Base-by-base conservation (phyloP, 1,140 invertebrate genomes). In the Chymomyza costata region DNA sequence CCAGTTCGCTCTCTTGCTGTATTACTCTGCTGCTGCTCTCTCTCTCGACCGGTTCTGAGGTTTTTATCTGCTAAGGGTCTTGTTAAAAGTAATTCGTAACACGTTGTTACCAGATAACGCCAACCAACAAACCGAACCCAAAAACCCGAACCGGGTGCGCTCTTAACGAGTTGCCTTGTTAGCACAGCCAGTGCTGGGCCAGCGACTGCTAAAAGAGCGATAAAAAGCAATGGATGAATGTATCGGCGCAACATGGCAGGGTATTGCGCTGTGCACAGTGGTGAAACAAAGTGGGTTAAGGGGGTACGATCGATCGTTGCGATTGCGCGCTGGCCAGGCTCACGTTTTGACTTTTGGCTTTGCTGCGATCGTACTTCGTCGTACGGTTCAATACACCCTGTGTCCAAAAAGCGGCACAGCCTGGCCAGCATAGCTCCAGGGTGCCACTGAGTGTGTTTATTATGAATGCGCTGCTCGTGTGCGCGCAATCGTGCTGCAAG, bases 71-170 rank as follows among this genome's bases (percentile, higher is more conserved):
- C 82, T 84, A 80, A 84, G 82, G 82, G 82, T 76, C 82, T 84
- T 84, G 82, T 84, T 84, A 84, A 84, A 84, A 82, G 82, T 84
- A 84, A 84, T 84, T 84, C 82, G 82, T 82, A 84, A 84, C 82
- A 84, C 82, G 82, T 84, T 84, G 82, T 84, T 84, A 82, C 82
- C 68, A 83, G 82, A 84, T 84, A 84, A 84, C 80, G 74, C 74
- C 65, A 34, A 46, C 15, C 16, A 18, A 15, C 10, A 21, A 14
- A 10, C 25, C 13, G 32, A 10, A 34, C 32, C 32, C 13, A 34
- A 34, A 10, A 34, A 34, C 32, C 8, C 32, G 8, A 25, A 25
- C 21, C 8, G 21, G 3, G 21, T 3, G 31, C 49, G 28, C 48
- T 51, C 64, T 50, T 60, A 60, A 60, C 57, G 51, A 60, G 57